These are phyloP conservation scores for Silurus meridionalis DNA, from an alignment of 2,113 vertebrate species.

Conservation along the genomic window DNA sequence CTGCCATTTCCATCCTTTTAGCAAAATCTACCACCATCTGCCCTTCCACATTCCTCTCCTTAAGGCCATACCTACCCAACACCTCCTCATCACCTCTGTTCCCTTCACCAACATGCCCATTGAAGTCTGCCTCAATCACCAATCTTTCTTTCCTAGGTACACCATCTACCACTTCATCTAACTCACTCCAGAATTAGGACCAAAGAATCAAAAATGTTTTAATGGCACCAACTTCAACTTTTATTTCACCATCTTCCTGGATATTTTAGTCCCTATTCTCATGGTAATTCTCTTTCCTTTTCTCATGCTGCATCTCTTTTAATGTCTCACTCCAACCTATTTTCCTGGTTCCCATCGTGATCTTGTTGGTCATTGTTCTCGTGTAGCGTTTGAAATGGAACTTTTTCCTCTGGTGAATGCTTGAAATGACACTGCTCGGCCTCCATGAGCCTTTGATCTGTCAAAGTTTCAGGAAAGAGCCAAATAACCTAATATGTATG, in stretches of 20 bases:
- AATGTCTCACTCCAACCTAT: not conserved
- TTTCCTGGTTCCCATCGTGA: not conserved
- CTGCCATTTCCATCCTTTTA: too few species aligned
- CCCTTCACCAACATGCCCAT: too few species aligned
- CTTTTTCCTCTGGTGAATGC: constrained; percentile 60
- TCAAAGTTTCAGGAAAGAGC: constrained; percentile 14
- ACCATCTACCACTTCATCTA: too few species aligned
- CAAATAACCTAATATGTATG: constrained; percentile 22
- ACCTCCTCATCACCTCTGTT: too few species aligned
- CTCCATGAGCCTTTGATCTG: constrained; percentile 17
- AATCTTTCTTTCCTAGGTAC: too few species aligned
- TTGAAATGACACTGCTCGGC: constrained; percentile 59
- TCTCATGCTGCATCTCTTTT: not conserved
- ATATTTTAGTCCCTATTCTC: not conserved
- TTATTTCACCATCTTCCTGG: not conserved
- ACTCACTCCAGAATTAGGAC: too few species aligned
- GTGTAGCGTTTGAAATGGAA: constrained; percentile 62
- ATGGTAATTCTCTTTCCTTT: not conserved
- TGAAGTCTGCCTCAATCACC: too few species aligned
- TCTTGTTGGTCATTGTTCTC: constrained; percentile 21
- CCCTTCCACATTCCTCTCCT: too few species aligned
- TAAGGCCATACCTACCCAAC: too few species aligned
- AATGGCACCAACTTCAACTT: not conserved
- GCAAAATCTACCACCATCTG: too few species aligned
- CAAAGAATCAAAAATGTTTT: not conserved